Evolutionary conservation across 2,888 invertebrate species (phyloP), one percentile per base, ranked within the genome.

Genomic region (Epicampocera succincta): DNA sequence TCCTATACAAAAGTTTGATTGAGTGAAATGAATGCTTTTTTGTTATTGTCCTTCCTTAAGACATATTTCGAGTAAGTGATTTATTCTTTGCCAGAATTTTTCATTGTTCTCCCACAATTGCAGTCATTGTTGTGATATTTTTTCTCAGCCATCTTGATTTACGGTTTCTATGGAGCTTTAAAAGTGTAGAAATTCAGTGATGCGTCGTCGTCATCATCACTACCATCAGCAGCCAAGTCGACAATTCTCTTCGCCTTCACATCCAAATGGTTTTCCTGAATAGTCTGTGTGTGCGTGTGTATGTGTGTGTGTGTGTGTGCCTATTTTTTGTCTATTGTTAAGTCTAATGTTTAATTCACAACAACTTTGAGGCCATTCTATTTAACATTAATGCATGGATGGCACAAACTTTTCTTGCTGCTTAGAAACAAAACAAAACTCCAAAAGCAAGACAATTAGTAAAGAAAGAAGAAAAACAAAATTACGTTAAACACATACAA

Each of bases 71-170:
- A 79, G 46, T 84, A 69, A 80, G 74, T 85, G 73, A 76, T 52
- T 44, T 15, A 19, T 8, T 29, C 29, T 38, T 54, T 15, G 0
- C 54, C 9, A 50, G 48, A 21, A n/a, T 48, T 48, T 46, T 6
- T 38, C 40, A 29, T 61, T 46, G 46, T 40, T 74, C 33, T 29
- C 12, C 29, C 19, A 33, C 21, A 54, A 50, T 46, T 50, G 11
- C 1, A 25, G 38, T 8, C 33, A 33, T 19, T 81, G 71, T 65
- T 66, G 61, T 58, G 1, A 9, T 82, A 78, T 73, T 72, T 72
- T 65, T 44, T 42, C 54, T 61, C 90, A 90, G 90, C 90, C 90
- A 91, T 90, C 91, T 91, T 90, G 91, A 90, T 90, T 90, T 90
- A 91, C 89, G 89, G 87, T 86, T 77, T 82, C 74, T 63, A 72